Evolutionary conservation across 2,888 invertebrate genomes (phyloP), one percentile per base, ranked within the genome.

Genomic region (Cephus pulcher): DNA sequence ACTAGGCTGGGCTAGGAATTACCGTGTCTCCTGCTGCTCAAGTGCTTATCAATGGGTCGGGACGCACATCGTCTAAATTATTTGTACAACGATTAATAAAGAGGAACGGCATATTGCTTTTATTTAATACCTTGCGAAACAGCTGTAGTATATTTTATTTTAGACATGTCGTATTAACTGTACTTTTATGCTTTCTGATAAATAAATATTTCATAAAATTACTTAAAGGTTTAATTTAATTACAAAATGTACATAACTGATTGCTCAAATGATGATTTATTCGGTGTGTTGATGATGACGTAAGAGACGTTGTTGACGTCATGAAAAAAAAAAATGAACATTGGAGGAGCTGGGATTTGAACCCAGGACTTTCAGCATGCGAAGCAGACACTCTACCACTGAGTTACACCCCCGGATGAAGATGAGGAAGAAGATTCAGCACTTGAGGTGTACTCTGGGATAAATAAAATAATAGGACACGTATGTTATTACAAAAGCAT

Each of bases 21-120:
- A 86, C 90, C 89, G 90, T 92, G 92, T 95, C 96, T 96, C 96
- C 96, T 96, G 96, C 96, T 96, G 96, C 96, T 95, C 96, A 95
- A 96, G 96, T 96, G 96, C 96, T 96, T 96, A 96, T 96, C 96
- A 96, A 96, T 94, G 93, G 93, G 93, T 92, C 92, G 90, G 92
- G 91, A 90, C 89, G 85, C 88, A 86, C 89, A 87, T 82, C 91
- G 68, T 37, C 71, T 34, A 71, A 33, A 71, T 71, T 33, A 71
- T 71, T 23, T 34, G 15, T n/a, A 69, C 23, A 69, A 34, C 73
- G 76, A 73, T 56, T 56, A 56, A 56, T 23, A 56, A 56, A 56
- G 15, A 23, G 56, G 23, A 56, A 23, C 23, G 23, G 23, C 23
- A 56, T 56, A 9, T 56, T 23, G 56, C 23, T 56, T 56, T 56